These are phyloP conservation scores for Hippopotamus amphibius DNA, from an alignment of 2,113 vertebrate species.

Conservation along the genomic window DNA sequence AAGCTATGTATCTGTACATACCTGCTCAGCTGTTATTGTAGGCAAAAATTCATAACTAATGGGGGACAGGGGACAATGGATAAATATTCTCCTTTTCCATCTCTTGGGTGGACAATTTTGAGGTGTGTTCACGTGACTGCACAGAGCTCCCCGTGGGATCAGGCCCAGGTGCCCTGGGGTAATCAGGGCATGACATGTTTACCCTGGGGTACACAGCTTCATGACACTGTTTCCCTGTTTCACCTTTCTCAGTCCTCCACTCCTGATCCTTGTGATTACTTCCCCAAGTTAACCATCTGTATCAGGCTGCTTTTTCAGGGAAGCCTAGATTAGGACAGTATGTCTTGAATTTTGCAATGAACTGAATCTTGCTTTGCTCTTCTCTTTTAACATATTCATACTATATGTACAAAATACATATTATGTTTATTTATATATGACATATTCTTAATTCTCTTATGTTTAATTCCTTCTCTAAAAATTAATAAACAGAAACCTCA, in stretches of 20 bases:
- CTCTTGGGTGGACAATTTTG: not conserved
- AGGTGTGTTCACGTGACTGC: not conserved
- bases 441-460: not conserved
- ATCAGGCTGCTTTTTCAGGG: not conserved
- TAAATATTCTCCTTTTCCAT: not conserved
- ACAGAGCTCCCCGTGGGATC: not conserved
- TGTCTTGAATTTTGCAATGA: not conserved
- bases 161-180: not conserved
- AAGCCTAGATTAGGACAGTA: not conserved
- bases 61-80: not conserved
- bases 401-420: not conserved
- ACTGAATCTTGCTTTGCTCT: not conserved
- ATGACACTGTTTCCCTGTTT: not conserved
- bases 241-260: not conserved
- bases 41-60: not conserved
- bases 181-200: no score
- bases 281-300: not conserved
- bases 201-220: not conserved
- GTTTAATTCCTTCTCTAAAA: not conserved
- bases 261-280: not conserved
- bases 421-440: not conserved
- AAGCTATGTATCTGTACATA: not conserved
- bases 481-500: not conserved
- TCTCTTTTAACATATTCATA: not conserved
- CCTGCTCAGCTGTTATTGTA: not conserved